Percentiles rank a stretch among this genome's conserved stretches.
Conservation (phyloP, 2,797 vertebrate genomes). For the Galaxias olidus region DNA sequence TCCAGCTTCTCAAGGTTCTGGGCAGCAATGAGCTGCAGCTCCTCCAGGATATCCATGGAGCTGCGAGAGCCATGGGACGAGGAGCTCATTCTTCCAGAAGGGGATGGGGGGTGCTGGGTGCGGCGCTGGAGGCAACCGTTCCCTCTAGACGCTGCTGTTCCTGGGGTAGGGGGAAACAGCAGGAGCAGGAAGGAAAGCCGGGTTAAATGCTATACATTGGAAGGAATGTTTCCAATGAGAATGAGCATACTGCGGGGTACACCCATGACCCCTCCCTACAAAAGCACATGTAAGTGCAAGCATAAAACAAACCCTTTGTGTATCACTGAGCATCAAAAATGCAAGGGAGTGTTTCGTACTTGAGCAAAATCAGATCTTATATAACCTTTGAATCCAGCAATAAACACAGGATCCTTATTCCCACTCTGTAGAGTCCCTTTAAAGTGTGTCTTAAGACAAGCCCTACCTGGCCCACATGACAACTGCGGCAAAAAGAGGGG, state of each 20-base stretch:
- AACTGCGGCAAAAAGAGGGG: slow-evolving; percentile 24
- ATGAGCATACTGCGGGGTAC: not conserved
- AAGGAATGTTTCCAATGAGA: not conserved
- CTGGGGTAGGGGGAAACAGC: slow-evolving; percentile 31
- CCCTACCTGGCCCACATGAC: slow-evolving; percentile 6
- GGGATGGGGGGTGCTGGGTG: slow-evolving; percentile 16
- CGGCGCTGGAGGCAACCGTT: slow-evolving; percentile 11
- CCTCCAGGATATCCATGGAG: slow-evolving; percentile 76
- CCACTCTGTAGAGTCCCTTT: slow-evolving; percentile 22
- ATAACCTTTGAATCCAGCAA: slow-evolving; percentile 27
- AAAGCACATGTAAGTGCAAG: slow-evolving; percentile 1
- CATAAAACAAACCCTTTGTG: slow-evolving; percentile 5
- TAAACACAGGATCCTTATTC: slow-evolving; percentile 30
- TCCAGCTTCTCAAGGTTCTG: slow-evolving; percentile 80
- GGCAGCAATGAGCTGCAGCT: slow-evolving; percentile 77
- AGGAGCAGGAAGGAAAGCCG: slow-evolving; percentile 44
- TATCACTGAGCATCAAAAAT: slow-evolving; percentile 27
- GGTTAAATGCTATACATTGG: not conserved
- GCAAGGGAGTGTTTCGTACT: slow-evolving; percentile 23
- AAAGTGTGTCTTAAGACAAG: slow-evolving; percentile 36
- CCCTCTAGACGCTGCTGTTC: slow-evolving; percentile 36
- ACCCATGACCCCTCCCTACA: slow-evolving; percentile 11
- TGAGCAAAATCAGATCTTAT: slow-evolving; percentile 37
- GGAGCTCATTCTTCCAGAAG: slow-evolving; percentile 63
- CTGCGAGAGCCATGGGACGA: slow-evolving; percentile 50